phyloP scores from a whole-genome alignment of 2,888 invertebrate genomes.

The Drosophila percnosoma region DNA sequence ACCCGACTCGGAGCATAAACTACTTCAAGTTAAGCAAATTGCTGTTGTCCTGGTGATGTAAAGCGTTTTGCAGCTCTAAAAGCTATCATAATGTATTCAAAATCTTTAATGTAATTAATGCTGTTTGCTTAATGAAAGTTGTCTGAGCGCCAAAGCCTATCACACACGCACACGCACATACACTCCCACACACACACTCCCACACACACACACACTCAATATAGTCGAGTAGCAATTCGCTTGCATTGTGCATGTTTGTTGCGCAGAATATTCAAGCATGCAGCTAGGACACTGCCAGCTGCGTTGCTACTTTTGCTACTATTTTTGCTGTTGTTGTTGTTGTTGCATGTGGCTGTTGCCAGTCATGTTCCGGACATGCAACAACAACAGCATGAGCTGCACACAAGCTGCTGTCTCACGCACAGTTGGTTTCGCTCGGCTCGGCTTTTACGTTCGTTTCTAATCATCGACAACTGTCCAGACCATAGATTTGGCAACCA shows the following conservation, averaged over 20 bases:
- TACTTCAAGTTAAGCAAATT: not conserved
- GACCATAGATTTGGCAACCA: conserved; percentile 58
- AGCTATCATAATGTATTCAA: conserved; percentile 70
- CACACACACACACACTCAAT: conserved; percentile 3
- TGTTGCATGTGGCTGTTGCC: conserved; percentile 44
- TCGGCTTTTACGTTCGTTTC: conserved; percentile 53
- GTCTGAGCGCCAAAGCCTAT: conserved; percentile 43
- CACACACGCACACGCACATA: conserved; percentile 14
- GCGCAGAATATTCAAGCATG: conserved; percentile 51
- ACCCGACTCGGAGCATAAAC: not conserved
- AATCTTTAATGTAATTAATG: conserved; percentile 80
- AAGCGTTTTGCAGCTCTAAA: conserved; percentile 29
- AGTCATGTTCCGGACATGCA: conserved; percentile 67
- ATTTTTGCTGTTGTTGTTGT: conserved; percentile 22
- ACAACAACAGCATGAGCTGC: conserved; percentile 26
- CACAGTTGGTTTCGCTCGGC: conserved; percentile 38
- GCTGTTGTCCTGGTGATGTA: conserved; percentile 21
- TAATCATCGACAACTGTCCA: conserved; percentile 79
- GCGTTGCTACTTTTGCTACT: conserved; percentile 27
- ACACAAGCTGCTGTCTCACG: conserved; percentile 51
- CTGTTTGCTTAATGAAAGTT: conserved; percentile 76
- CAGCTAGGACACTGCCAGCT: conserved; percentile 50
- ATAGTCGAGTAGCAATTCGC: conserved; percentile 4
- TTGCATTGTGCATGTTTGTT: conserved; percentile 39
- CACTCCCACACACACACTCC: not conserved